Percentiles rank a stretch among this genome's conserved stretches.
phyloP scores from a whole-genome alignment of 2,113 vertebrate genomes.

The Crypturellus undulatus region DNA sequence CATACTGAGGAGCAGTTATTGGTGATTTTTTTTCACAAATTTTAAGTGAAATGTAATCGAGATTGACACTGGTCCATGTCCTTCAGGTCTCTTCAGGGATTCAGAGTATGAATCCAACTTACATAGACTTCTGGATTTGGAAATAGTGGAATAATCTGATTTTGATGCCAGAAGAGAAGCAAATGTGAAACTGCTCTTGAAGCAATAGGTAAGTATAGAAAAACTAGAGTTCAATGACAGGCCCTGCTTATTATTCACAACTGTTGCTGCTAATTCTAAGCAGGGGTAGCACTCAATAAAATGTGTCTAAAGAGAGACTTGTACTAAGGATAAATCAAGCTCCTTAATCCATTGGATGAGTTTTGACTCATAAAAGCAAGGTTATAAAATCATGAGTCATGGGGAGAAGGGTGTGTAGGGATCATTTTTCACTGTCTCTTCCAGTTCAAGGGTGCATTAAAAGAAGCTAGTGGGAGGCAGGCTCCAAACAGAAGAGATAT shows the following conservation, averaged over 20 bases:
- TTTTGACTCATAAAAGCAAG: background rate
- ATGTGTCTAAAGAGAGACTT: background rate
- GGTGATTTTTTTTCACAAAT: too few species aligned
- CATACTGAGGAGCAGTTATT: background rate
- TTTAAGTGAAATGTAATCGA: background rate
- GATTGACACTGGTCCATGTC: background rate
- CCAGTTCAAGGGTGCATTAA: background rate
- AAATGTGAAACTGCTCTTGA: background rate
- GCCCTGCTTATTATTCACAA: background rate
- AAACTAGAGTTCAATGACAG: background rate
- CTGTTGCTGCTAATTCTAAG: background rate
- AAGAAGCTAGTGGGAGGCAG: background rate
- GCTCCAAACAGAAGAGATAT: background rate
- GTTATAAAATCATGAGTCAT: background rate
- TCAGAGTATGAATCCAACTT: background rate
- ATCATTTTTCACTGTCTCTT: background rate
- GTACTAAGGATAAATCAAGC: background rate
- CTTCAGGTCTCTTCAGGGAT: background rate
- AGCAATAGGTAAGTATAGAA: background rate
- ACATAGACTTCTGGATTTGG: rapidly evolving
- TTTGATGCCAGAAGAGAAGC: background rate
- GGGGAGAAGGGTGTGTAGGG: background rate
- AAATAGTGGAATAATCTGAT: background rate
- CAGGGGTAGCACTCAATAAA: background rate
- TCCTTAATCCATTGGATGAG: background rate